These are phyloP conservation scores for Ptychochromis oligacanthus DNA, from an alignment of 2,113 vertebrate species.

Conservation along the genomic window DNA sequence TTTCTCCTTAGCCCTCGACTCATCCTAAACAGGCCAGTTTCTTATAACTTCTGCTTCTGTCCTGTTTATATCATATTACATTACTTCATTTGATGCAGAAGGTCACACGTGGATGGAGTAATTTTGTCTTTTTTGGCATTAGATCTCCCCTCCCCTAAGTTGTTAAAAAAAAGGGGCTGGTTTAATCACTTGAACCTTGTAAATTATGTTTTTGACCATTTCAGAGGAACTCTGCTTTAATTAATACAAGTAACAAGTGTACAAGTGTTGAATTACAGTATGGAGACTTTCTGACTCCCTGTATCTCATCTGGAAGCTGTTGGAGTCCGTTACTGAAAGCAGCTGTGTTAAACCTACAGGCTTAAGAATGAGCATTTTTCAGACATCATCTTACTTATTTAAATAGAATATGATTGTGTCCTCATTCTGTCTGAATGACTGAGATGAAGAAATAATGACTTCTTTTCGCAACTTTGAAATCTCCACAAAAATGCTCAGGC, in stretches of 20 bases:
- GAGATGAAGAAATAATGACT: conserved; percentile 70
- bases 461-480: conserved; percentile 46
- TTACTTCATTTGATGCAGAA: not conserved
- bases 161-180: conserved; percentile 1
- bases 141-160: no score
- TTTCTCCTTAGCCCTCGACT: conserved; percentile 1
- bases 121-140: not conserved
- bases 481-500: conserved; percentile 31
- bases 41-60: not conserved
- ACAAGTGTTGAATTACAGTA: not conserved
- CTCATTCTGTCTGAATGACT: conserved; percentile 68
- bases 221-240: not conserved
- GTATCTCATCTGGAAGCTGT: conserved; percentile 10
- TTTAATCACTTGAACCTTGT: conserved; percentile 46
- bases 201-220: not conserved
- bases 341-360: conserved; percentile 11
- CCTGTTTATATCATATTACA: not conserved
- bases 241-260: conserved; percentile 21
- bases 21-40: conserved; percentile 3
- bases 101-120: not conserved
- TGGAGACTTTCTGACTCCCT: not conserved
- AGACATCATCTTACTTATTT: conserved; percentile 52
- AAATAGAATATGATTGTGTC: conserved; percentile 55
- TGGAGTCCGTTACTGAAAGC: not conserved
- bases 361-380: conserved; percentile 32